Evolutionary conservation across 2,113 vertebrate genomes (phyloP).

Genomic region (Spea bombifrons): DNA sequence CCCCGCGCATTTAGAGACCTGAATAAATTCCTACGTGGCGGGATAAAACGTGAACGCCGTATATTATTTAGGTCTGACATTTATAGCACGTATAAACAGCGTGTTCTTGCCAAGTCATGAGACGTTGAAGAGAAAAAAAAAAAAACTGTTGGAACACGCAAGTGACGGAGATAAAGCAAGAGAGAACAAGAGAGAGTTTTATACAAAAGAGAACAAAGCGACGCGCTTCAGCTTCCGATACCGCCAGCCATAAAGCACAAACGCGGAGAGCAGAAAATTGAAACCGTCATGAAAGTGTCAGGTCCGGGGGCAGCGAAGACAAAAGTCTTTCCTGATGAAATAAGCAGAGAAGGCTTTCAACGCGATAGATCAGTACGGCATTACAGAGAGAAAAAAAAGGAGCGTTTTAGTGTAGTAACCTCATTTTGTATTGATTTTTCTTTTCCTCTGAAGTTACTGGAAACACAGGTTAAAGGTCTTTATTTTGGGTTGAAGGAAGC

Average conservation of each 20-base stretch:
- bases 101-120: slow-evolving; percentile 48
- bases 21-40: not conserved
- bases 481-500: not conserved
- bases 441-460: not conserved
- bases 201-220: slow-evolving; percentile 40
- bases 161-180: slow-evolving; percentile 11
- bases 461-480: not conserved
- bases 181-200: slow-evolving; percentile 37
- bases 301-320: slow-evolving; percentile 66
- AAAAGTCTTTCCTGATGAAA: slow-evolving; percentile 52
- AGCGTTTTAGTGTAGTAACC: rapidly evolving
- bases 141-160: rapidly evolving
- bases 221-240: slow-evolving; percentile 7
- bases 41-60: not conserved
- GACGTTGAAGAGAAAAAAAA: slow-evolving; percentile 18
- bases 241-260: slow-evolving; percentile 67
- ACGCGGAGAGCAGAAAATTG: slow-evolving; percentile 76
- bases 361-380: not conserved
- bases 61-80: slow-evolving; percentile 49
- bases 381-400: not conserved
- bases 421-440: rapidly evolving
- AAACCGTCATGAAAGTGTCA: slow-evolving; percentile 72
- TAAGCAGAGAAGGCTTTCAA: not conserved
- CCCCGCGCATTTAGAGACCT: not conserved
- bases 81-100: slow-evolving; percentile 52